Evolutionary conservation across 2,797 vertebrate genomes (phyloP).

Genomic region (Rhinophrynus dorsalis): DNA sequence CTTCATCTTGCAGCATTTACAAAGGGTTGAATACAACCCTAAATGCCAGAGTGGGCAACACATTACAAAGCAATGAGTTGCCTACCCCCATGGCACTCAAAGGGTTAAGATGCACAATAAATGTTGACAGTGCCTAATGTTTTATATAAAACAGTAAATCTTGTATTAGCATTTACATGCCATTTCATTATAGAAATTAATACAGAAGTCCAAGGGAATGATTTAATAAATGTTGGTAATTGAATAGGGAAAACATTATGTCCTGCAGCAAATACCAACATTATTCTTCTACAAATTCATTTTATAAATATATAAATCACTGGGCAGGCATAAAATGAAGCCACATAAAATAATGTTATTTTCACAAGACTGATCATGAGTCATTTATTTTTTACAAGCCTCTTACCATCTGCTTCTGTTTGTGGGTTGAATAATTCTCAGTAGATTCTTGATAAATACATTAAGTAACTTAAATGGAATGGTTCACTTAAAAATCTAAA

Average conservation of each 20-base stretch:
- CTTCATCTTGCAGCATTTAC: not conserved
- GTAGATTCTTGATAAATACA: not conserved
- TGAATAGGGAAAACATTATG: too few relatives aligned
- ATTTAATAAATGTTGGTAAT: not conserved
- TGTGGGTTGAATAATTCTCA: not conserved
- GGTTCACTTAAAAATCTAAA: not conserved
- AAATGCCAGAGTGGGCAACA: too few relatives aligned
- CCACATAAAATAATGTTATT: not conserved
- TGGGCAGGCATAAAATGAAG: not conserved
- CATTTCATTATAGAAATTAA: not conserved
- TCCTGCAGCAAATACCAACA: too few relatives aligned
- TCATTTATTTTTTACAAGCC: not conserved
- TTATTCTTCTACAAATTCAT: not conserved
- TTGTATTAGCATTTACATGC: not conserved
- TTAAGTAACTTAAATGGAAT: not conserved
- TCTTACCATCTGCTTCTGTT: slow-evolving; percentile 14
- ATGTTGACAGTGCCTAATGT: not conserved
- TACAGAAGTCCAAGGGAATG: not conserved
- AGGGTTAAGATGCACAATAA: not conserved
- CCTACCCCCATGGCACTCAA: too few relatives aligned
- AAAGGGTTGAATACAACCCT: not conserved
- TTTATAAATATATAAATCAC: not conserved
- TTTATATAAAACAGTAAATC: not conserved
- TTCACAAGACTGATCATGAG: not conserved
- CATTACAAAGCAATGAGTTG: too few relatives aligned